Evolutionary conservation across 2,888 invertebrate species (phyloP).

Genomic region (Nebria salina): DNA sequence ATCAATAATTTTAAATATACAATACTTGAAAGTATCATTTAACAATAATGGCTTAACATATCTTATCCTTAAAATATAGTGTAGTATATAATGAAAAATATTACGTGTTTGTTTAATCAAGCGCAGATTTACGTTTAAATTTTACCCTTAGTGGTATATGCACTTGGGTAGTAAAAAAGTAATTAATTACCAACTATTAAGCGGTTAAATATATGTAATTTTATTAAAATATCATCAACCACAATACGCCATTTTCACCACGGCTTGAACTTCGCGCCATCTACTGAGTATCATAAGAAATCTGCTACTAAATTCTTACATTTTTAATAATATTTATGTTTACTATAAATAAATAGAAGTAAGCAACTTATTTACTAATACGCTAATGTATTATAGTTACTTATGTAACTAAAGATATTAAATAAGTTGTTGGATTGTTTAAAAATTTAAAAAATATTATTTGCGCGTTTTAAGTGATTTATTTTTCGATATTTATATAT

Average conservation of each 20-base stretch:
- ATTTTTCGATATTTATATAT: no score
- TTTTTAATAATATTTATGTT: constrained; percentile 15
- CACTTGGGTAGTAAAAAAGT: neutral
- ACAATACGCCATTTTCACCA: constrained; percentile 44
- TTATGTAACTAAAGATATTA: neutral
- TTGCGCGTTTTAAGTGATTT: neutral
- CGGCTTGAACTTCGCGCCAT: constrained; percentile 48
- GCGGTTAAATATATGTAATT: neutral
- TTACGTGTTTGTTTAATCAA: neutral
- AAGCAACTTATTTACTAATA: neutral
- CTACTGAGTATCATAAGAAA: constrained; percentile 42
- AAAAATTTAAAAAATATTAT: neutral
- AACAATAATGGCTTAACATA: neutral
- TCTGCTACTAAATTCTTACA: constrained; percentile 6
- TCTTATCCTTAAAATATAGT: neutral
- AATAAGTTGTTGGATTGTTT: neutral
- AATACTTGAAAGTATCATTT: neutral
- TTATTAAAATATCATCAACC: constrained; percentile 24
- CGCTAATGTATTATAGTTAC: neutral
- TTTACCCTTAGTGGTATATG: constrained; percentile 8
- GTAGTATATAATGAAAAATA: neutral
- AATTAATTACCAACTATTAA: constrained; percentile 10
- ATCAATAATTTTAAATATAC: neutral
- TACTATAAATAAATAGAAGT: neutral
- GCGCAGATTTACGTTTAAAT: neutral